These are phyloP conservation scores for Scleropages formosus DNA, from an alignment of 2,797 vertebrate species.

Conservation along the genomic window DNA sequence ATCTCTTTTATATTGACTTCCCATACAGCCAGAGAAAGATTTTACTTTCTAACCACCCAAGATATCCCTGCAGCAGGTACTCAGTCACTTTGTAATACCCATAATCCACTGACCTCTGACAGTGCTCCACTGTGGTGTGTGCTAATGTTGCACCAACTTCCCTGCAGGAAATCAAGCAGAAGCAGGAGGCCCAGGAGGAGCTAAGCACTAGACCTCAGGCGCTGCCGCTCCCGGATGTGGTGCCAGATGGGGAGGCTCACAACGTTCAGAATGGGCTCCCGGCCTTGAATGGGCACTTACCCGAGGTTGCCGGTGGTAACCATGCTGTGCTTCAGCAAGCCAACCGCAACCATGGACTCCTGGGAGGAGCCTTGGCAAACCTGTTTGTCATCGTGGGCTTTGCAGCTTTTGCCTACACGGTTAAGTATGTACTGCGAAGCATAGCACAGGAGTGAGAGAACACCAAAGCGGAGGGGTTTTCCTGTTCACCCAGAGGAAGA, in stretches of 20 bases:
- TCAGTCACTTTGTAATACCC: background rate
- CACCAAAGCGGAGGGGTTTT: slow-evolving; percentile 34
- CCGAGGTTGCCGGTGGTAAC: slow-evolving; percentile 66
- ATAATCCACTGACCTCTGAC: background rate
- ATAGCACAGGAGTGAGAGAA: slow-evolving; percentile 90
- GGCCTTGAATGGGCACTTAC: slow-evolving; percentile 70
- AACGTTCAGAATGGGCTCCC: slow-evolving; percentile 79
- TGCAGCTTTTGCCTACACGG: slow-evolving; percentile 93
- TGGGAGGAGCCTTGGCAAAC: slow-evolving; percentile 90
- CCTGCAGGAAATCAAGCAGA: slow-evolving; percentile 87
- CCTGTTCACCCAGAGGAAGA: slow-evolving; percentile 48
- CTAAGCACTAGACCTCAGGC: slow-evolving; percentile 78
- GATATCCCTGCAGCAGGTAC: background rate
- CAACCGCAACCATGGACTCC: slow-evolving; percentile 93
- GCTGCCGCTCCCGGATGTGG: slow-evolving; percentile 89
- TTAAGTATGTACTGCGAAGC: slow-evolving; percentile 94
- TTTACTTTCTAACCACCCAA: background rate
- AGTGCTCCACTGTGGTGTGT: background rate
- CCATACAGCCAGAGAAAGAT: background rate
- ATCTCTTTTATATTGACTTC: background rate
- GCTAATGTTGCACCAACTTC: background rate
- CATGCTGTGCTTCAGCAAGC: slow-evolving; percentile 81
- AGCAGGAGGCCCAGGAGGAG: slow-evolving; percentile 86
- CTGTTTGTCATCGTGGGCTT: slow-evolving; percentile 96
- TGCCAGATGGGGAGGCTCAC: slow-evolving; percentile 86